Evolutionary conservation across 2,113 vertebrate species (phyloP).

Genomic region (Herpailurus yagouaroundi): DNA sequence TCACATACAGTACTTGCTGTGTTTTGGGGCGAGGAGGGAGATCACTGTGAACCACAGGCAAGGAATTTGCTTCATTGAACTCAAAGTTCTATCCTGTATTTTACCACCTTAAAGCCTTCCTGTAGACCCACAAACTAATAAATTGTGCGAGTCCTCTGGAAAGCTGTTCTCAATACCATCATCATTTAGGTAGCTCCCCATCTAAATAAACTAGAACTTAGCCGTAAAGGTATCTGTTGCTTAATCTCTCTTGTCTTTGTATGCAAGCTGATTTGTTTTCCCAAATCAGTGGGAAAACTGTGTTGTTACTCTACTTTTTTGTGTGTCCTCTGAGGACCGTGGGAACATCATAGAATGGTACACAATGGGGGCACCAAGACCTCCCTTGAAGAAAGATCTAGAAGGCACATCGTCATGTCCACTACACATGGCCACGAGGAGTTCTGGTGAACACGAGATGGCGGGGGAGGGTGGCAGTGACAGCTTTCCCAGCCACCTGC

Average conservation of each 20-base stretch:
- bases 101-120: not conserved
- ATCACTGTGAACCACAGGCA: not conserved
- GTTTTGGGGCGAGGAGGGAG: not conserved
- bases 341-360: not conserved
- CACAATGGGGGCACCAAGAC: not conserved
- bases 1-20: not conserved
- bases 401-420: not conserved
- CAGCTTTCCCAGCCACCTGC: not conserved
- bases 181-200: not conserved
- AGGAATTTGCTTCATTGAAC: not conserved
- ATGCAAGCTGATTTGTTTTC: conserved; percentile 23
- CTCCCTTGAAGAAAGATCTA: not conserved
- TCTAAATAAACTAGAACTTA: conserved; percentile 1
- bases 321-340: not conserved
- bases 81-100: not conserved
- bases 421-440: no score
- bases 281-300: not conserved
- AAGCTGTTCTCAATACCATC: conserved; percentile 7
- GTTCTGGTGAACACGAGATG: not conserved
- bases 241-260: conserved; percentile 36
- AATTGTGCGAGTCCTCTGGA: not conserved
- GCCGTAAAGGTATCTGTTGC: not conserved
- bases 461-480: not conserved
- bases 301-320: not conserved
- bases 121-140: not conserved